Evolutionary conservation across 2,113 vertebrate species (phyloP).

Genomic region (Semnornis frantzii): DNA sequence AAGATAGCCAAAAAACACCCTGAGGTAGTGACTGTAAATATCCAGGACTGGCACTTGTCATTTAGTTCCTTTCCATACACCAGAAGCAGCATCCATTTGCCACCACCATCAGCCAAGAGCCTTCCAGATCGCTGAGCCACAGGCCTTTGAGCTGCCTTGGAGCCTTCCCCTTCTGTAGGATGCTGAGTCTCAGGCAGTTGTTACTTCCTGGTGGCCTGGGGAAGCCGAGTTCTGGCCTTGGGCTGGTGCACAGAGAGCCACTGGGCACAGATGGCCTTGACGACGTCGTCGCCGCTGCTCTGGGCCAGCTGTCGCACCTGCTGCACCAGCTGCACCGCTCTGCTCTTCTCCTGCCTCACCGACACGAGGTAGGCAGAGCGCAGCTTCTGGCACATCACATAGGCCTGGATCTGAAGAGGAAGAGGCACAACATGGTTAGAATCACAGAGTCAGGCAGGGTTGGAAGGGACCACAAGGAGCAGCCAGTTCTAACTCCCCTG

Average conservation of each 20-base stretch:
- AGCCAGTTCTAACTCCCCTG: too few relatives aligned
- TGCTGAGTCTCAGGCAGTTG: neutral
- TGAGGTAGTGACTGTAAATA: constrained; percentile 77
- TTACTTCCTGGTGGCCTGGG: constrained; percentile 70
- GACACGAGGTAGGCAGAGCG: constrained; percentile 92
- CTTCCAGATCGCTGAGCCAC: neutral
- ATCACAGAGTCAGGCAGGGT: too few relatives aligned
- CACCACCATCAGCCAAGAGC: neutral
- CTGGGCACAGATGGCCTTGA: constrained; percentile 91
- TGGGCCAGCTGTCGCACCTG: constrained; percentile 85
- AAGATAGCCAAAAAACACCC: constrained; percentile 20
- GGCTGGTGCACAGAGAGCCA: constrained; percentile 89
- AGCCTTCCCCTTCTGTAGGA: neutral
- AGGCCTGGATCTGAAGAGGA: constrained; percentile 87
- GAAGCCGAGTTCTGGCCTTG: constrained; percentile 55
- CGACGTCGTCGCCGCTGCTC: constrained; percentile 82
- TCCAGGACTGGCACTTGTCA: constrained; percentile 76
- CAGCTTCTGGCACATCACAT: constrained; percentile 88
- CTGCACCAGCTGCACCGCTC: constrained; percentile 86
- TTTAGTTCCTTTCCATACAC: constrained; percentile 44
- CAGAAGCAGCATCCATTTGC: neutral
- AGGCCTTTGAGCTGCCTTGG: neutral
- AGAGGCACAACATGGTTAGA: neutral
- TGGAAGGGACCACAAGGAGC: too few relatives aligned
- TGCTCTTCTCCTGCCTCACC: constrained; percentile 85